Conservation (phyloP, 2,888 invertebrate species). For the Hylaea fasciaria region DNA sequence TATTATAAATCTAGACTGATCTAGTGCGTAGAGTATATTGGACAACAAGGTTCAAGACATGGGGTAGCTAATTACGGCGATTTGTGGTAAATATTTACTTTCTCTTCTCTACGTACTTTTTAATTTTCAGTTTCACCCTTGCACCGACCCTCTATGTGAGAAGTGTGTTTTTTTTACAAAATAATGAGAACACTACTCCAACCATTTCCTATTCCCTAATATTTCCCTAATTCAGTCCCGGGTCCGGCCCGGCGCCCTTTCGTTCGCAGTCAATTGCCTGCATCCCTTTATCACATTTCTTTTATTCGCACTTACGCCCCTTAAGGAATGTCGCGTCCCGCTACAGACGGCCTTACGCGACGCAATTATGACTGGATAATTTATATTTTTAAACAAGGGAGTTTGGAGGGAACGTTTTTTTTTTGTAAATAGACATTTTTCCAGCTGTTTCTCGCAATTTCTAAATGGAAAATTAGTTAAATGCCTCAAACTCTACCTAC, state of each 20-base stretch:
- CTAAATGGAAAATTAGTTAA: no score
- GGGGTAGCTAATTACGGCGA: no score
- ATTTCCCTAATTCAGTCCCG: constrained; percentile 73
- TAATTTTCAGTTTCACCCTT: no score
- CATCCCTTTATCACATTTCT: constrained; percentile 79
- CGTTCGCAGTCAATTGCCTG: constrained; percentile 78
- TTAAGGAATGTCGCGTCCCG: constrained; percentile 19
- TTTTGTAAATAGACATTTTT: no score
- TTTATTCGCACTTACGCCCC: constrained; percentile 55
- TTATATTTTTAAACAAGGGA: constrained; percentile 38
- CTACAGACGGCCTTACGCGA: constrained; percentile 31
- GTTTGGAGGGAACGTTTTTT: background rate
- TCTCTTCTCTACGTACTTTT: no score
- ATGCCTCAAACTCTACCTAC: no score
- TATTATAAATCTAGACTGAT: no score
- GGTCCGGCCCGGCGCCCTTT: constrained; percentile 75
- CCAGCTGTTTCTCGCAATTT: no score
- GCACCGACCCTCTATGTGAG: no score
- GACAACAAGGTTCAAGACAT: no score
- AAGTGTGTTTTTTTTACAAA: background rate
- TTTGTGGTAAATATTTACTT: no score
- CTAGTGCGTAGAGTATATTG: no score
- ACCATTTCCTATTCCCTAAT: constrained; percentile 50
- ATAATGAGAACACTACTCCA: background rate
- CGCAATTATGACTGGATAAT: constrained; percentile 45